Evolutionary conservation across 2,797 vertebrate species (phyloP).

Genomic region (Simalia tracyae): DNA sequence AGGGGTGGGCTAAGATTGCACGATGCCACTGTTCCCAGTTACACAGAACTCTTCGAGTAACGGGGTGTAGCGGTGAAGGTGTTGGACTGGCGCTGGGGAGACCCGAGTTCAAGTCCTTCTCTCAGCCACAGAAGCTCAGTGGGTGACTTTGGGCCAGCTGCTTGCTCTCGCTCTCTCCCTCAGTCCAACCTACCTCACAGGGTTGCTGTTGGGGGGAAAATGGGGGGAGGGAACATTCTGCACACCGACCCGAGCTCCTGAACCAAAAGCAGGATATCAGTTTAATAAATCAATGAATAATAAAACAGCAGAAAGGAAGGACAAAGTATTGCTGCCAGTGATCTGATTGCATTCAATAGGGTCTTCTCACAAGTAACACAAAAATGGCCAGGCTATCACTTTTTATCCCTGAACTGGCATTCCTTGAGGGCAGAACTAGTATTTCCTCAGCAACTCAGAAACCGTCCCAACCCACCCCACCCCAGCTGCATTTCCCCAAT

Average conservation of each 20-base stretch:
- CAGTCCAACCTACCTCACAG: not conserved
- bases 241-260: too few relatives aligned
- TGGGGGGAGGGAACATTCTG: not conserved
- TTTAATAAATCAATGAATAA: not conserved
- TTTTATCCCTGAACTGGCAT: not conserved
- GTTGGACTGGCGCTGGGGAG: not conserved
- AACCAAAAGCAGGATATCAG: not conserved
- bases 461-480: accelerated
- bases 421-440: not conserved
- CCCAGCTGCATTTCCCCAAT: not conserved
- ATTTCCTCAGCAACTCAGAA: not conserved
- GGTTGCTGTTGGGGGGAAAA: not conserved
- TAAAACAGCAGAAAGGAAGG: not conserved
- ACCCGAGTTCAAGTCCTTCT: not conserved
- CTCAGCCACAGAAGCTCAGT: not conserved
- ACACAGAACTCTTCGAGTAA: not conserved
- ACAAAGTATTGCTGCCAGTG: not conserved
- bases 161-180: not conserved
- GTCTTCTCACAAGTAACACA: not conserved
- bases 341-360: not conserved
- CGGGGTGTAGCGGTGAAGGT: not conserved
- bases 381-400: not conserved
- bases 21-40: not conserved
- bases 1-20: not conserved
- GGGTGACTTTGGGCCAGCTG: not conserved